Base-by-base conservation (phyloP, 2,888 invertebrate genomes). In the Hypsopygia costalis region DNA sequence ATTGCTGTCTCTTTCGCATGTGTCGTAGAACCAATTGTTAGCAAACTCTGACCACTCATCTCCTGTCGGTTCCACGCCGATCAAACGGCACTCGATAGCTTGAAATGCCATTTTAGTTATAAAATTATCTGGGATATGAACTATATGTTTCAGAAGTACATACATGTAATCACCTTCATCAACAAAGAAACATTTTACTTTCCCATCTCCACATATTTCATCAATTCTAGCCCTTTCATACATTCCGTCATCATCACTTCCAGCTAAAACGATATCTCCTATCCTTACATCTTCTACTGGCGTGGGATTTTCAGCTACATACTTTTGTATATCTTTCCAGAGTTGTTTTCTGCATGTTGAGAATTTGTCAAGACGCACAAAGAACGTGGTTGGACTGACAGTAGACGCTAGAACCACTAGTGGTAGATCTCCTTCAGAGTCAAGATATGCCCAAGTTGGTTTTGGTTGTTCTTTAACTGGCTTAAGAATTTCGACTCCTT, bases 61-160 rank as follows among this genome's bases (percentile, higher is more conserved):
- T 1, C 78, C 74, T 0, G 66, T 56, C 0, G 92, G 90, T 46
- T 66, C 53, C 0, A 92, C 57, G 11, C 92, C 91, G n/a, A 87
- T 60, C 34, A 93, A 63, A 32, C 85, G 66, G 65, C 93, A 93
- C 67, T 92, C 91, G 27, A 93, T 92, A 1, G 91, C 91, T 86
- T 92, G 90, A 50, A 92, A 92, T 0, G 93, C 93, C 44, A 93
- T 60, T 55, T 81, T 80, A 1, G 63, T 70, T 16, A 91, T 77
- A 16, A 91, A 75, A 34, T 80, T 69, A 11, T 89, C 81, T 0
- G 90, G 81, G 12, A 93, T 83, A 33, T 81, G 73, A 20, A 75
- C 66, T 11, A 93, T 50, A 48, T 90, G 71, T 2, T 73, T 59
- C 2, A 62, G 50, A 0, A 70, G 46, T 0, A 92, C 77, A 0